A percentile compares a stretch with the other conserved stretches of the same genome.
phyloP scores from a whole-genome alignment of 2,888 invertebrate genomes.

The Desoria tigrina region DNA sequence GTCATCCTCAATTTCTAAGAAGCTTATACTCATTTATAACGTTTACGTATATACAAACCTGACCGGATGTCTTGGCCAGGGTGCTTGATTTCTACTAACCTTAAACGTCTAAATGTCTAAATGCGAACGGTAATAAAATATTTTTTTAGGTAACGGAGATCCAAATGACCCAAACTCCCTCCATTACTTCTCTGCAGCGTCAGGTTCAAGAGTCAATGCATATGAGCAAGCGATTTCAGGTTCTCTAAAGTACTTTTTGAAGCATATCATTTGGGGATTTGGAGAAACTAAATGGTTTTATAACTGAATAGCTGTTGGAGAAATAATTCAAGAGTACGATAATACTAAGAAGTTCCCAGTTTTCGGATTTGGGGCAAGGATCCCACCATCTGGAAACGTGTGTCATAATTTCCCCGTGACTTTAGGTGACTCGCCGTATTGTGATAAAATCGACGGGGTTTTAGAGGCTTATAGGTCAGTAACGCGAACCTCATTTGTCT shows the following conservation, averaged over 20 bases:
- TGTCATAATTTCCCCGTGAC: slow-evolving; percentile 61
- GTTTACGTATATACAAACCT: neutral
- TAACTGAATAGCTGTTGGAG: slow-evolving; percentile 57
- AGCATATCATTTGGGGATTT: too few relatives aligned
- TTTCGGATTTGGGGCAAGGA: slow-evolving; percentile 55
- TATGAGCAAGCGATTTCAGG: slow-evolving; percentile 56
- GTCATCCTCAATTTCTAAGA: neutral
- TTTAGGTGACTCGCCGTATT: slow-evolving; percentile 62
- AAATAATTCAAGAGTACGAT: slow-evolving; percentile 60
- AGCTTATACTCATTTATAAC: neutral
- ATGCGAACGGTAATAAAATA: too few relatives aligned
- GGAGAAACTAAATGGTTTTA: too few relatives aligned
- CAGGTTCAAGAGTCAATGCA: slow-evolving; percentile 55
- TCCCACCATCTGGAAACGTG: slow-evolving; percentile 58
- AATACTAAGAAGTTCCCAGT: slow-evolving; percentile 61
- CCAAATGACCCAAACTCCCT: slow-evolving; percentile 55
- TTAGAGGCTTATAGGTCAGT: slow-evolving; percentile 50
- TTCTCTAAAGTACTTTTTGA: too few relatives aligned
- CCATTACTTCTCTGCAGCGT: slow-evolving; percentile 39
- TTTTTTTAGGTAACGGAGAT: slow-evolving; percentile 56
- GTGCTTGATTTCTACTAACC: too few relatives aligned
- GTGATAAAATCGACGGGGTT: slow-evolving; percentile 58
- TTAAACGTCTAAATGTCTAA: too few relatives aligned
- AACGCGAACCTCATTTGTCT: neutral
- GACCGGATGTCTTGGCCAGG: too few relatives aligned